Conservation (phyloP, 2,113 vertebrate species). For the Procavia capensis region DNA sequence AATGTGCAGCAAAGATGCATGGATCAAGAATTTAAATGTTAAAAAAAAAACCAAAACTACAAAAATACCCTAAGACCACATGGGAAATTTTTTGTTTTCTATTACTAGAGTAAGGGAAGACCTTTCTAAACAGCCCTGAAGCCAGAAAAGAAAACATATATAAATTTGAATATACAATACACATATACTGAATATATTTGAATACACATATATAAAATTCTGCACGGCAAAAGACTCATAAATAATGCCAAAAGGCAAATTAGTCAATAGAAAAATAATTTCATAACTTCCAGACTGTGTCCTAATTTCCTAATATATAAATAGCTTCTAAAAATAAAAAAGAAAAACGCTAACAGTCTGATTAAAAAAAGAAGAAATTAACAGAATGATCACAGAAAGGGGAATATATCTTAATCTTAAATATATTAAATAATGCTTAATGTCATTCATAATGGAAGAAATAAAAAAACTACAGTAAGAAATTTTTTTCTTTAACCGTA, state of each 20-base stretch:
- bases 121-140: too few relatives aligned
- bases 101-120: too few relatives aligned
- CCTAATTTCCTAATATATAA: slow-evolving; percentile 26
- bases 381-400: neutral
- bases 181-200: too few relatives aligned
- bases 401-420: neutral
- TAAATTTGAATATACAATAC: too few relatives aligned
- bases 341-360: neutral
- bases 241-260: slow-evolving; percentile 11
- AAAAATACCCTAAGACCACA: too few relatives aligned
- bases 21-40: too few relatives aligned
- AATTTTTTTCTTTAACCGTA: neutral
- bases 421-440: neutral
- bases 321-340: neutral
- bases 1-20: too few relatives aligned
- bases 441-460: slow-evolving; percentile 1
- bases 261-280: slow-evolving; percentile 17
- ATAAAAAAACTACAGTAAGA: neutral
- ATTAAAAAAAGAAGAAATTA: neutral
- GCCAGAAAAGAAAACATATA: too few relatives aligned
- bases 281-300: neutral
- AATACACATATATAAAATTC: too few relatives aligned
- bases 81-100: too few relatives aligned
- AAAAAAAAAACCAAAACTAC: too few relatives aligned
- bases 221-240: too few relatives aligned